phyloP scores from a whole-genome alignment of 2,113 vertebrate species.

The Sylvia atricapilla region DNA sequence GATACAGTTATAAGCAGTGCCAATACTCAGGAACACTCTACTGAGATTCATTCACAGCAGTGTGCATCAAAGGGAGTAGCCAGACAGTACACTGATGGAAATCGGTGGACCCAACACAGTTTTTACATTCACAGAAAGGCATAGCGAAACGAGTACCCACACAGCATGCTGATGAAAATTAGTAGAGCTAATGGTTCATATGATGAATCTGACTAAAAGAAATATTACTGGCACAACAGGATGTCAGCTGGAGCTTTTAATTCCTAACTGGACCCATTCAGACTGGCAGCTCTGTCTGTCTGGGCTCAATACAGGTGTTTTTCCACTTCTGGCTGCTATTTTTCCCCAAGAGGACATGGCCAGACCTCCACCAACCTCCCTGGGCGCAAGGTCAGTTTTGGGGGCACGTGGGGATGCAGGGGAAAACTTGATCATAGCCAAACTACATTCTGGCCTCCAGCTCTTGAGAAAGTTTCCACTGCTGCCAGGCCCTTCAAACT shows the following conservation, averaged over 20 bases:
- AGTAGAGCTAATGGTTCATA: not conserved
- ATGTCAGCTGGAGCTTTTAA: not conserved
- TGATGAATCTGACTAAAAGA: not conserved
- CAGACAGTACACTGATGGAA: not conserved
- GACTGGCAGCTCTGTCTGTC: not conserved
- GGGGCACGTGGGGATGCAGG: not conserved
- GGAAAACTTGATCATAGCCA: not conserved
- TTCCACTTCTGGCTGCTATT: not conserved
- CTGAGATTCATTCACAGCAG: not conserved
- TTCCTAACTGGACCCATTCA: not conserved
- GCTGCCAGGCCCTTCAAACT: not conserved
- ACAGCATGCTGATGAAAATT: not conserved
- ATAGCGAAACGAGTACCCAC: not conserved
- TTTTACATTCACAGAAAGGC: not conserved
- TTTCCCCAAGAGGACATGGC: not conserved
- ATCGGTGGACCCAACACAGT: not conserved
- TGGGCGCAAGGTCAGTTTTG: not conserved
- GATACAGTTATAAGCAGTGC: not conserved
- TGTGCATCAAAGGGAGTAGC: not conserved
- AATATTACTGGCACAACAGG: not conserved
- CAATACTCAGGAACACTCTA: not conserved
- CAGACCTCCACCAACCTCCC: not conserved
- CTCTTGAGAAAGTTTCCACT: not conserved
- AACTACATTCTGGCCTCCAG: not conserved
- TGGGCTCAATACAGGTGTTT: not conserved